phyloP scores from a whole-genome alignment of 2,797 vertebrate species.

The Acrocephalus scirpaceus region DNA sequence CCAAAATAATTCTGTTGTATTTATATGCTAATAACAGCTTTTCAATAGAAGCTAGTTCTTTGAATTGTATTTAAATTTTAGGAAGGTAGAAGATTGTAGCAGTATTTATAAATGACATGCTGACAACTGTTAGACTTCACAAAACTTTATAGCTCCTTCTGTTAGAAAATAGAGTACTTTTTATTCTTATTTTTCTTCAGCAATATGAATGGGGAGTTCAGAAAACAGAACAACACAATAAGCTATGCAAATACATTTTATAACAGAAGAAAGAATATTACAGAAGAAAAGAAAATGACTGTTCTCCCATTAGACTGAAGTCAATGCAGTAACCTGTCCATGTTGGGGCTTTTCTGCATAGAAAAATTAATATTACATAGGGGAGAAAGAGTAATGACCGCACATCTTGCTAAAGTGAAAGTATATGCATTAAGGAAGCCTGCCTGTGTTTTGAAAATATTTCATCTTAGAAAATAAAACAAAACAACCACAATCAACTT shows the following conservation, averaged over 20 bases:
- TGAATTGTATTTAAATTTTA: conserved; percentile 78
- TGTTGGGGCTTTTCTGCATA: conserved; percentile 72
- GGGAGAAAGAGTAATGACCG: conserved; percentile 29
- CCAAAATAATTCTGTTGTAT: conserved; percentile 75
- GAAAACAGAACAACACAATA: conserved; percentile 69
- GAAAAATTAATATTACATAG: conserved; percentile 59
- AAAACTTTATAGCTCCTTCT: conserved; percentile 75
- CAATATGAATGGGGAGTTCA: conserved; percentile 66
- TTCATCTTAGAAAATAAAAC: conserved; percentile 77
- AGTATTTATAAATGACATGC: conserved; percentile 70
- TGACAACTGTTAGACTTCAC: conserved; percentile 77
- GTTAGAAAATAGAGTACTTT: conserved; percentile 73
- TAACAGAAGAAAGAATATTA: conserved; percentile 66
- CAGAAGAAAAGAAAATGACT: conserved; percentile 66
- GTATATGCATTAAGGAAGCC: conserved; percentile 81
- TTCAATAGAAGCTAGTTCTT: conserved; percentile 66
- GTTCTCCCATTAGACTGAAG: conserved; percentile 59
- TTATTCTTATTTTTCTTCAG: conserved; percentile 62
- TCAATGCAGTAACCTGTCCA: conserved; percentile 71
- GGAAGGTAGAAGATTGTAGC: conserved; percentile 73
- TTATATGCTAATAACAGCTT: conserved; percentile 77
- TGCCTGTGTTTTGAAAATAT: conserved; percentile 89
- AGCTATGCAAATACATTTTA: conserved; percentile 71
- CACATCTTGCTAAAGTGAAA: conserved; percentile 78
- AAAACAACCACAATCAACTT: conserved; percentile 74